These are phyloP conservation scores for Tiphia femorata DNA, from an alignment of 2,888 invertebrate species.

Conservation along the genomic window DNA sequence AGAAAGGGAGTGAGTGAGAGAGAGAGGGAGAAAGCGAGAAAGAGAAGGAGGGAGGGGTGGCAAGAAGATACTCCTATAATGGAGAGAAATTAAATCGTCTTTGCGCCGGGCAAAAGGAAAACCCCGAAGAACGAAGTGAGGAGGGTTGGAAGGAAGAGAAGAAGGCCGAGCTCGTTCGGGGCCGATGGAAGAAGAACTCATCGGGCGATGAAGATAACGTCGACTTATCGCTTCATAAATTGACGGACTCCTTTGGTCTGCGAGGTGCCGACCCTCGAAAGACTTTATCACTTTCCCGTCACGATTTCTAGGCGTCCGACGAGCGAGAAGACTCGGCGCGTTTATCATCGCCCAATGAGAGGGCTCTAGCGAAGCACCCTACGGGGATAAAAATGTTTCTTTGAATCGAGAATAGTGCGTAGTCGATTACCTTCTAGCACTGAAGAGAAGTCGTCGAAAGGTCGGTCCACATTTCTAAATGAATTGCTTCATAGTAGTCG, in stretches of 20 bases:
- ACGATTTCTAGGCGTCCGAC: constrained; percentile 3
- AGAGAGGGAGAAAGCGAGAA: neutral
- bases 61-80: constrained; percentile 16
- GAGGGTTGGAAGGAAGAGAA: constrained; percentile 3
- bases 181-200: constrained; percentile 5
- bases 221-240: constrained; percentile 25
- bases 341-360: too few species aligned
- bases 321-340: constrained; percentile 8
- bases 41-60: neutral
- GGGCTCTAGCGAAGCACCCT: too few species aligned
- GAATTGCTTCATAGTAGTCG: too few species aligned
- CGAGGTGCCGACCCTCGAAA: neutral
- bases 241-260: constrained; percentile 8
- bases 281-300: constrained; percentile 1
- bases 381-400: too few species aligned
- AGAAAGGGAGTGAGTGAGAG: neutral
- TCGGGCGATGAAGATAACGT: constrained; percentile 10
- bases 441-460: too few species aligned
- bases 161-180: constrained; percentile 9
- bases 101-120: too few species aligned
- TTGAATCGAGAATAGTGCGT: too few species aligned
- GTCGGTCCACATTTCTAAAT: too few species aligned
- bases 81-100: constrained; percentile 31
- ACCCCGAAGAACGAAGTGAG: too few species aligned
- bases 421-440: too few species aligned